Evolutionary conservation across 2,797 vertebrate species (phyloP), one percentile per base, ranked within the genome.

Genomic region (Tenualosa ilisha): DNA sequence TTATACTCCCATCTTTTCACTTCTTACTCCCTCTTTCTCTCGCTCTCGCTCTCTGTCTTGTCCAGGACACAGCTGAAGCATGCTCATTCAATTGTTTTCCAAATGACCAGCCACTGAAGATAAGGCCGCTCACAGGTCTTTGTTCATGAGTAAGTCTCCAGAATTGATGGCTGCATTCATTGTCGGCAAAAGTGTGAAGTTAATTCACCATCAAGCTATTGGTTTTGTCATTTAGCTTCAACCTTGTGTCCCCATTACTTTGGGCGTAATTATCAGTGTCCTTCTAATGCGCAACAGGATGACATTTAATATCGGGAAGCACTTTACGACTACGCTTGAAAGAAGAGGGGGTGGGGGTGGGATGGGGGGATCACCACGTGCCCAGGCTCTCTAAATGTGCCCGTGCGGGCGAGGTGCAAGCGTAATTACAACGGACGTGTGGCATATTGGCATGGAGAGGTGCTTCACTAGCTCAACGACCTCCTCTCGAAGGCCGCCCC

Each of bases 291-390:
- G 72, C 72, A 87, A 87, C 81, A 84, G 75, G 46, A 59, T 88
- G 86, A 87, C 81, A 84, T 81, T 87, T 88, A 83, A 88, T 88
- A 88, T 88, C 85, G 87, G 87, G 81, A 63, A 24, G 82, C 85
- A 61, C 72, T 84, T 82, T 56, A 86, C 85, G 59, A 82, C 87
- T 88, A 87, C 85, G 83, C 86, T 84, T 79, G 59, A 63, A 68
- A 68, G 37, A 15, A 15, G 65, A 12, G 65, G 13, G 37, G 17
- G 65, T 72, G 68, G 37, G 3, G 46, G 1, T 49, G 46, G 46
- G 46, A 17, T 9, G 6, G 13, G 37, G 13, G 15, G 15, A 22
- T 79, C 15, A 20, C 22, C 40, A 46, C 40, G 72, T 22, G 37
- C 40, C 5, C 37, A 6, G 65, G 13, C 13, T 6, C 65, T 72